Evolutionary conservation across 2,888 invertebrate genomes (phyloP).

Genomic region (Cephus nigrinus): DNA sequence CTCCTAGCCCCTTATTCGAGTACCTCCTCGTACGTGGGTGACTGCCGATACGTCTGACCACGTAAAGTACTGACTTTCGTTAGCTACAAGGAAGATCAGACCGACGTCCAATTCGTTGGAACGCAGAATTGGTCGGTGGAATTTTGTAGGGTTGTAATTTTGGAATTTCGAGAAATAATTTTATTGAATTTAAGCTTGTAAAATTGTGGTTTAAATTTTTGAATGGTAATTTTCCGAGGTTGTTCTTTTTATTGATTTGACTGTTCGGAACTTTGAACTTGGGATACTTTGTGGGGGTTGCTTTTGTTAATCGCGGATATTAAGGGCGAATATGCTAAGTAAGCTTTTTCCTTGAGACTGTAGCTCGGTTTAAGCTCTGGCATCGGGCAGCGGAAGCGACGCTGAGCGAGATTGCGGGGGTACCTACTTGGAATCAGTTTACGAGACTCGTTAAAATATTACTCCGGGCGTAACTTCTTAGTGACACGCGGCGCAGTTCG

Average conservation of each 20-base stretch:
- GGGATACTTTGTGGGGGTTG: background rate
- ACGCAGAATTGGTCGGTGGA: background rate
- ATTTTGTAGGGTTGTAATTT: background rate
- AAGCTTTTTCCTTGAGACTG: constrained; percentile 51
- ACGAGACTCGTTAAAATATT: constrained; percentile 65
- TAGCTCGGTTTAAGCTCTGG: background rate
- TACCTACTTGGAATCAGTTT: constrained; percentile 58
- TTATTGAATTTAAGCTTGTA: background rate
- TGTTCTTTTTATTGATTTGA: background rate
- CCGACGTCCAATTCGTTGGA: background rate
- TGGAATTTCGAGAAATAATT: background rate
- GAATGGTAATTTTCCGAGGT: too few relatives aligned
- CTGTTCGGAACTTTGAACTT: background rate
- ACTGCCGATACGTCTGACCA: background rate
- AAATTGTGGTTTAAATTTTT: background rate
- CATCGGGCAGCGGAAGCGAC: constrained; percentile 4
- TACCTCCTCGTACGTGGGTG: background rate
- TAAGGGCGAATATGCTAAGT: constrained; percentile 60
- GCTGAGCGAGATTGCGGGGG: constrained; percentile 7
- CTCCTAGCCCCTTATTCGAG: background rate
- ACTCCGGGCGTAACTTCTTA: constrained; percentile 60
- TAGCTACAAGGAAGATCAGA: background rate
- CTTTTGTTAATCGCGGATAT: background rate
- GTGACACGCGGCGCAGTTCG: constrained; percentile 61
- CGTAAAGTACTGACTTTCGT: background rate